These are phyloP conservation scores for Patagioenas fasciata DNA, from an alignment of 2,113 vertebrate genomes.

Conservation along the genomic window DNA sequence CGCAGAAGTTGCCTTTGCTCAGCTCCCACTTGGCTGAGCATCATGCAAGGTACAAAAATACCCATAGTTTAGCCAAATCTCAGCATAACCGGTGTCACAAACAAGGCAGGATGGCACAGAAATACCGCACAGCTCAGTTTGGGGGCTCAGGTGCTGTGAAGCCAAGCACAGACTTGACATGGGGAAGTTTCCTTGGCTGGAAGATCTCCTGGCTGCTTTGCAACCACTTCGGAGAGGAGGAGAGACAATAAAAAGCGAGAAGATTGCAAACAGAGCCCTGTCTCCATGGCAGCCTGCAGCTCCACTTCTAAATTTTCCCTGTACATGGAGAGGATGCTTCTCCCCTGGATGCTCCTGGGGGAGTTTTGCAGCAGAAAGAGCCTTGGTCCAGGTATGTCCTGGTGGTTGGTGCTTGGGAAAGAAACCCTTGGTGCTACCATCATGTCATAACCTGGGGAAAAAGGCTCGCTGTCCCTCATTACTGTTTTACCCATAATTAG, in stretches of 20 bases:
- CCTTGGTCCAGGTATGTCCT: background rate
- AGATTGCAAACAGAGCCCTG: constrained; percentile 7
- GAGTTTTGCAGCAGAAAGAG: background rate
- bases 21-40: background rate
- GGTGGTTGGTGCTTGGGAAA: background rate
- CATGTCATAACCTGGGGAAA: no score
- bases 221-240: background rate
- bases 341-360: background rate
- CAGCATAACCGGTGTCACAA: accelerated
- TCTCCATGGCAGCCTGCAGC: constrained; percentile 66
- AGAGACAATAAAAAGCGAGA: background rate
- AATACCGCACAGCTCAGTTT: background rate
- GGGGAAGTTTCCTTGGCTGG: background rate
- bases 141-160: background rate
- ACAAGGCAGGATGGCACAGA: background rate
- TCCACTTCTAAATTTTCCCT: constrained; percentile 55
- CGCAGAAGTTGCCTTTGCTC: background rate
- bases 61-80: background rate
- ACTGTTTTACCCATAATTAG: accelerated
- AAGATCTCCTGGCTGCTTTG: background rate
- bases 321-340: background rate
- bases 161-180: accelerated
- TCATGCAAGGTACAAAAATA: background rate
- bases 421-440: background rate
- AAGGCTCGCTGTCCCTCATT: accelerated